Base-by-base conservation (phyloP, 2,113 vertebrate species). In the Platichthys stellatus region DNA sequence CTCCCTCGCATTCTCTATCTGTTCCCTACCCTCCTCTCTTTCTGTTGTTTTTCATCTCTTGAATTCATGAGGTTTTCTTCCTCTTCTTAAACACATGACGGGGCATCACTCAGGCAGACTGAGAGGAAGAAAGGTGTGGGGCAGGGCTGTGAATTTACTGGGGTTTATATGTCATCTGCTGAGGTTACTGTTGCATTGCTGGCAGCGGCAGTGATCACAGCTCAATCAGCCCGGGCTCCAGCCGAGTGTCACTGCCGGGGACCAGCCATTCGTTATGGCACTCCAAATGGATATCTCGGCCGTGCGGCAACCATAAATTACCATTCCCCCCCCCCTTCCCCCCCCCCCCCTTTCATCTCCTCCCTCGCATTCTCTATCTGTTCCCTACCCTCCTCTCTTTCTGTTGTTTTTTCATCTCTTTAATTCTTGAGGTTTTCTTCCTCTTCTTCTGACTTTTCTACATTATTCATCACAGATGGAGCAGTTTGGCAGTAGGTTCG, bases 201-300 rank as follows among this genome's bases (percentile, higher is more conserved):
- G 82, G 78, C 84, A 85, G 77, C 70, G 31, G 73, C 43, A 49
- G 82, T 77, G 88, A 90, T 93, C 92, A 91, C 89, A 90, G 86
- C 90, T 93, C 89, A 87, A 84, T 93, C 90, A 90, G 75, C 28
- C 74, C 79, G 13, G 74, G 58, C 72, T 81, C 69, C 63, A 78
- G 68, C 81, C n/a, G 51, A 70, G 81, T 81, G 86, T 89, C 91
- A 91, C 68, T 78, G 78, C 72, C 74, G 82, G 84, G 71, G 87
- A 72, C 75, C 77, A 51, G 71, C 84, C 68, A 90, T 92, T 90
- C 56, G 28, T 92, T 89, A 89, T 56, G 47, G 31, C 59, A 3
- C 57, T 71, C 67, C 80, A 88, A 88, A 93, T 82, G 82, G 90
- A 89, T 85, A 80, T 72, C 74, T 72, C 70, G 60, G 73, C 67